Evolutionary conservation across 2,113 vertebrate genomes (phyloP), one percentile per base, ranked within the genome.

Genomic region (Takifugu flavidus): DNA sequence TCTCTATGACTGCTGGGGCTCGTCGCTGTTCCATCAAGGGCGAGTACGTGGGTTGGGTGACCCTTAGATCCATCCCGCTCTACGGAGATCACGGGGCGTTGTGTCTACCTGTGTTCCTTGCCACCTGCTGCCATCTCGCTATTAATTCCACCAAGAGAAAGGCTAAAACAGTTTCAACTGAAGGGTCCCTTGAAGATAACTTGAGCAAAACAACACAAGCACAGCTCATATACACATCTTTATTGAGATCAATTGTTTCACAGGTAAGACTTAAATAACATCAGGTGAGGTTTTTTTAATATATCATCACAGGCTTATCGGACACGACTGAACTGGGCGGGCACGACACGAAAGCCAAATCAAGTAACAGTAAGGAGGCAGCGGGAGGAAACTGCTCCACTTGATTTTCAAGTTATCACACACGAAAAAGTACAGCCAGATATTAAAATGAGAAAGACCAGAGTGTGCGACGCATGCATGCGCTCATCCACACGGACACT

Each of bases 251-350:
- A 20, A 76, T 25, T 49, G 54, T 78, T 84, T 75, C 43, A 85
- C 74, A 85, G 44, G 3, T 64, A 62, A 79, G 80, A 86, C 77
- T 89, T 90, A 91, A 89, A 89, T 90, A 88, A 81, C 62, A 74
- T 65, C 53, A 50, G 59, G 5, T 49, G 67, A 20, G 20, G 86
- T 85, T 80, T 82, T 39, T 39, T 11, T 46, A n/a, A n/a, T 12
- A 45, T 69, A 88, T 70, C 42, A 65, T 71, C 60, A 87, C 72
- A 68, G 61, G 54, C 64, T 46, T n/a, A n/a, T 46, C 1, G 13
- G 7, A 46, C 67, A 78, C 65, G 63, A 72, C 55, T 70, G 59
- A 13, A 76, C 65, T 65, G 59, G 61, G 69, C 56, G 20, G 42
- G 25, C 67, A 80, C 77, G 13, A 72, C 72, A 85, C 62, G 1